A percentile compares a stretch with the other conserved stretches of the same genome.
phyloP scores from a whole-genome alignment of 2,113 vertebrate species.

The Dromaius novaehollandiae region DNA sequence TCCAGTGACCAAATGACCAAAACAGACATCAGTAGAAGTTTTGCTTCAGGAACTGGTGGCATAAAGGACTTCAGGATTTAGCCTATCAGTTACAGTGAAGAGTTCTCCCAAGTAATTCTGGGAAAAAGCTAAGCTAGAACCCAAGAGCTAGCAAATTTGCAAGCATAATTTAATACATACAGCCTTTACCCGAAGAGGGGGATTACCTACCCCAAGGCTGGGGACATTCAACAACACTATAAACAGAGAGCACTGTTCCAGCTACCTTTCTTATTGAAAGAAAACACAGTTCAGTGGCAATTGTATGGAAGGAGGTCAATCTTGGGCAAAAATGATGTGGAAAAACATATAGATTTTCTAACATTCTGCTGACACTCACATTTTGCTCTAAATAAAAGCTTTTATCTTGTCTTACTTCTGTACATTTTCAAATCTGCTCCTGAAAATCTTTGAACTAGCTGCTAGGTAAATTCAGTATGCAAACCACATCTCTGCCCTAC shows the following conservation, averaged over 20 bases:
- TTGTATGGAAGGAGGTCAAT: background rate
- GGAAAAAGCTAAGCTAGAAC: background rate
- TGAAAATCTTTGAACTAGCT: background rate
- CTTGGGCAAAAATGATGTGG: no score
- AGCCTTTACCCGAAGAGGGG: background rate
- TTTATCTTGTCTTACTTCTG: background rate
- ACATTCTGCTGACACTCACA: background rate
- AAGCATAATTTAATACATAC: background rate
- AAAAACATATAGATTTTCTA: background rate
- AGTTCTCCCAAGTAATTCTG: background rate
- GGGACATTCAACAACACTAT: background rate
- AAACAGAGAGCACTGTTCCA: background rate
- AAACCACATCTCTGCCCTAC: background rate
- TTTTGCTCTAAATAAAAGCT: background rate
- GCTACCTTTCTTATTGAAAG: background rate
- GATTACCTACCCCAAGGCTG: background rate
- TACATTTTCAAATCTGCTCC: background rate
- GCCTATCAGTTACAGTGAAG: background rate
- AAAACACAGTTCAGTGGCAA: background rate
- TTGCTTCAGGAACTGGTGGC: background rate
- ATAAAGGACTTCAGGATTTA: background rate
- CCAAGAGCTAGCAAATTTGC: background rate
- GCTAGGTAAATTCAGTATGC: background rate
- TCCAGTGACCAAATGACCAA: background rate
- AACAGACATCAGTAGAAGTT: background rate